These are phyloP conservation scores for Lycocerus yunnanus DNA, from an alignment of 2,888 invertebrate genomes.

Conservation along the genomic window DNA sequence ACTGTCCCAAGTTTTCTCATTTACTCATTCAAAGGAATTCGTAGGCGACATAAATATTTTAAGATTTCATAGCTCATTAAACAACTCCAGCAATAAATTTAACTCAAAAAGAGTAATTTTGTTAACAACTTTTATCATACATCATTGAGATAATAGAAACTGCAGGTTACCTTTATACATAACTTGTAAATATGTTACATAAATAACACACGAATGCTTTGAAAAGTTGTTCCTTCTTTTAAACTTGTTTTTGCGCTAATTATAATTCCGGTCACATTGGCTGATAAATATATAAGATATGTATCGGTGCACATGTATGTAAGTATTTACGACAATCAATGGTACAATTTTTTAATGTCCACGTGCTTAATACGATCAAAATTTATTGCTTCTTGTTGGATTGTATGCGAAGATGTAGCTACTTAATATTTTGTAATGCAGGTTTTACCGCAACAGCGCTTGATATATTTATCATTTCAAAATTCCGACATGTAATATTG, in stretches of 20 bases:
- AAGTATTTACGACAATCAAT: constrained; percentile 12
- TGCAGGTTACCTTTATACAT: not conserved
- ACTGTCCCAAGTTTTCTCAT: not conserved
- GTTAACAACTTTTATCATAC: not conserved
- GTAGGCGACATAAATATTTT: not conserved
- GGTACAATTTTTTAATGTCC: constrained; percentile 1
- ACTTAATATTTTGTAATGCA: not conserved
- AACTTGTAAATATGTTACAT: not conserved
- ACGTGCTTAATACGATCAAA: constrained; percentile 4
- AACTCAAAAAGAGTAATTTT: not conserved
- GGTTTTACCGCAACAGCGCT: not conserved
- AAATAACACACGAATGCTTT: not conserved
- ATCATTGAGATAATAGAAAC: not conserved
- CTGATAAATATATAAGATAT: constrained; percentile 18
- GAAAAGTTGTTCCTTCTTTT: not conserved
- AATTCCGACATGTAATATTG: not conserved
- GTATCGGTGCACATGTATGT: constrained; percentile 10
- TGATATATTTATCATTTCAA: not conserved
- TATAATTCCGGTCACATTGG: constrained; percentile 16
- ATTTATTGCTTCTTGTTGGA: constrained; percentile 10
- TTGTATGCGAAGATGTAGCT: constrained; percentile 2
- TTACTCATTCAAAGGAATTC: not conserved
- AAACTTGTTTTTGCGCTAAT: constrained; percentile 14
- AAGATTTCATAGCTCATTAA: not conserved
- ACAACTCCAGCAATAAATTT: not conserved